A percentile compares a stretch with the other conserved stretches of the same genome.
Conservation (phyloP, 2,113 vertebrate genomes). For the Orientallactaga bullata region DNA sequence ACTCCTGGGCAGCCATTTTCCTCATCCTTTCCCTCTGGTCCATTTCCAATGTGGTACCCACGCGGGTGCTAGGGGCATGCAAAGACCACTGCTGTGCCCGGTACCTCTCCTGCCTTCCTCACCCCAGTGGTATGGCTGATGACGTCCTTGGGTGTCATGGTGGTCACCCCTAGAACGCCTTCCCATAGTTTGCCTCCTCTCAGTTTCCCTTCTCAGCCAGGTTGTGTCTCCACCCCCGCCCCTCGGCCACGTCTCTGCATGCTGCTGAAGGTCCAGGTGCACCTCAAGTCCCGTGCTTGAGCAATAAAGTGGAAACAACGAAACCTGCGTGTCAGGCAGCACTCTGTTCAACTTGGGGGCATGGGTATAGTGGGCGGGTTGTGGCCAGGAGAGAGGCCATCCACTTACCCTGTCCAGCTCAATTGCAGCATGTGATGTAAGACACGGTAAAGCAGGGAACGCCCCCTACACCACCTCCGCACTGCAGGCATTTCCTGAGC, state of each 20-base stretch:
- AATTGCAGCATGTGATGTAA: too few species aligned
- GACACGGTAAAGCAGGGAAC: background rate
- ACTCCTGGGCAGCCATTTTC: conserved; percentile 39
- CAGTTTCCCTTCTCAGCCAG: conserved; percentile 30
- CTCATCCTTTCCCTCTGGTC: background rate
- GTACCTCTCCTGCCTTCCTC: conserved; percentile 15
- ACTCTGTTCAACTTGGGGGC: conserved; percentile 22
- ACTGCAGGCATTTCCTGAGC: too few species aligned
- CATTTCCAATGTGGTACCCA: conserved; percentile 42
- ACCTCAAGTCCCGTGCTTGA: conserved; percentile 84
- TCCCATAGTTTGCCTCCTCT: conserved; percentile 33
- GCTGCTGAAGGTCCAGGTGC: conserved; percentile 84
- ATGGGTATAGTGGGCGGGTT: background rate
- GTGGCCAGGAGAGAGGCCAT: background rate
- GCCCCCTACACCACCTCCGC: too few species aligned
- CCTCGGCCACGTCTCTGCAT: conserved; percentile 82
- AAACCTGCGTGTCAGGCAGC: conserved; percentile 64
- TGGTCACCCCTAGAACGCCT: background rate
- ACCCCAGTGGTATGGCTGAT: background rate
- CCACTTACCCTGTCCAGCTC: too few species aligned
- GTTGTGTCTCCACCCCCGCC: conserved; percentile 69
- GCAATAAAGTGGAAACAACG: conserved; percentile 88
- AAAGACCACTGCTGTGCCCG: conserved; percentile 58
- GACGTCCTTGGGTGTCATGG: conserved; percentile 49
- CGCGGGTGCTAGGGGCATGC: conserved; percentile 66